Evolutionary conservation across 2,113 vertebrate genomes (phyloP), one percentile per base, ranked within the genome.

Genomic region (Bungarus multicinctus): DNA sequence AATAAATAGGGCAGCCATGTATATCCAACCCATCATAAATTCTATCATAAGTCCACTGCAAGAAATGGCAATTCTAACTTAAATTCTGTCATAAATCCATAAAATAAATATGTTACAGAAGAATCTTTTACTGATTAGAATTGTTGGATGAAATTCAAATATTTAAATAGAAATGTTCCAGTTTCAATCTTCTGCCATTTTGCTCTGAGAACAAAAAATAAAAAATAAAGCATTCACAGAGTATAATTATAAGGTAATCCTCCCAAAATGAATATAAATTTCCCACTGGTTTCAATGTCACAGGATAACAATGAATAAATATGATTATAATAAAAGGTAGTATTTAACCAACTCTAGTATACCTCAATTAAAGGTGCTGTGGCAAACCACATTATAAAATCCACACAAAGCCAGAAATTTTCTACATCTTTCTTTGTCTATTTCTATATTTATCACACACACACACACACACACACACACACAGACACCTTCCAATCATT

Each of bases 81-180:
- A 58, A 58, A 81, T 39, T 45, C 8, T 86, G 57, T 91, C 43
- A 8, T 27, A 47, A 34, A 5, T 10, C 43, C 14, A 58, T 27
- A 57, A 58, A 91, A 58, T 86, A 91, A 86, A 57, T 57, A 43
- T 47, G n/a, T n/a, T 91, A 30, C 14, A n/a, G 43, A 23, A 85
- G 34, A 85, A 91, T 57, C 52, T 85, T 53, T 39, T 18, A 20
- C 74, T 57, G 52, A 69, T 89, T 90, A 90, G 60, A 10, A 34
- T 90, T 20, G 20, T 22, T 81, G 30, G 81, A 91, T 58, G 39
- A 87, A 91, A 91, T 91, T 47, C 90, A 91, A 58, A 47, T 58
- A 87, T 50, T 87, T 43, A 34, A 57, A 91, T 9, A 43, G 25
- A 91, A 55, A 43, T 0, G 6, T 86, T 91, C 25, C 81, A 58